Evolutionary conservation across 2,888 invertebrate species (phyloP).

Genomic region (Ornithoptera priamus): DNA sequence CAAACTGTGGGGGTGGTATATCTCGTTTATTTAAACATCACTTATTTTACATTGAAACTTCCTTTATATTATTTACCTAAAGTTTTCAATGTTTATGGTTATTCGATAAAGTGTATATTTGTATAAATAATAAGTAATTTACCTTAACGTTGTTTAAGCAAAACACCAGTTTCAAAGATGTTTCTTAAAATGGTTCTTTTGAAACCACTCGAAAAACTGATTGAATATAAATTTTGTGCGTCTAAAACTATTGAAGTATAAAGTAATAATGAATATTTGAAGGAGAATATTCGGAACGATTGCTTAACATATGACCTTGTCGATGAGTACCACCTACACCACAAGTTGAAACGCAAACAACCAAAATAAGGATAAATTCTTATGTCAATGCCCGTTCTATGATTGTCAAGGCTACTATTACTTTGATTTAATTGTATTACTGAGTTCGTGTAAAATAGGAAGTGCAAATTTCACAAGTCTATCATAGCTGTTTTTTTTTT

Average conservation of each 20-base stretch:
- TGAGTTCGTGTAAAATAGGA: conserved; percentile 3
- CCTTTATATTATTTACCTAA: not conserved
- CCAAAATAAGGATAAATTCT: conserved; percentile 45
- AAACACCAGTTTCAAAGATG: not conserved
- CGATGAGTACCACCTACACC: conserved; percentile 66
- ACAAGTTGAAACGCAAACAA: conserved; percentile 51
- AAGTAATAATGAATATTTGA: conserved; percentile 33
- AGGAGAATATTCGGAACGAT: conserved; percentile 45
- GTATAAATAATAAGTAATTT: not conserved
- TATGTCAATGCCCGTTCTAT: conserved; percentile 52
- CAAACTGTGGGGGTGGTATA: too few relatives aligned
- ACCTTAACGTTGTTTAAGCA: not conserved
- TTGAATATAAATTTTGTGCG: conserved; percentile 25
- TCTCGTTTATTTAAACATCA: not conserved
- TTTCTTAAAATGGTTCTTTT: not conserved
- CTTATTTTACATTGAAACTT: not conserved
- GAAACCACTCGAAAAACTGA: not conserved
- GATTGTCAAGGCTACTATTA: conserved; percentile 52
- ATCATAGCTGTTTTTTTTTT: too few relatives aligned
- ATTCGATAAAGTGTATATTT: not conserved
- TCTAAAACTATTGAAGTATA: conserved; percentile 32
- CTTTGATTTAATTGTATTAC: conserved; percentile 25
- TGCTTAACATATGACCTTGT: conserved; percentile 56
- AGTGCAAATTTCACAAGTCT: not conserved
- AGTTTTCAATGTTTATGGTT: not conserved